Percentiles rank a stretch among this genome's conserved stretches.
Conservation (phyloP, 2,797 vertebrate species). For the Poecilia velifera region DNA sequence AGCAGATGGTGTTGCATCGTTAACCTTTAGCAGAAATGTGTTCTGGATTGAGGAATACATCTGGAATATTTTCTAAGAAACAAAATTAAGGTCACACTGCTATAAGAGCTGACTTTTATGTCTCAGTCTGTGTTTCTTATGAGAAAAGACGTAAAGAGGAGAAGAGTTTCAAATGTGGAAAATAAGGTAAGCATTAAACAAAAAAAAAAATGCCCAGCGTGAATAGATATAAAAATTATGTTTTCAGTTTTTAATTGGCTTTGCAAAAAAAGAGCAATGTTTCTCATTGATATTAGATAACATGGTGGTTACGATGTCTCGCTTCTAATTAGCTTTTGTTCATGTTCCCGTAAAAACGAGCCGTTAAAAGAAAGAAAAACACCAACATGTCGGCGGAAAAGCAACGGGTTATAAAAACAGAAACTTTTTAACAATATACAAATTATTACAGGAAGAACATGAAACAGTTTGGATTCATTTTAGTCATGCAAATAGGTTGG, state of each 20-base stretch:
- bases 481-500: not conserved
- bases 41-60: conserved; percentile 45
- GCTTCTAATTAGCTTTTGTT: not conserved
- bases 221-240: not conserved
- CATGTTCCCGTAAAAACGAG: not conserved
- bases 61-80: conserved; percentile 8
- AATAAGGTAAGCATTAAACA: not conserved
- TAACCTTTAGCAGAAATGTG: conserved; percentile 66
- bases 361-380: not conserved
- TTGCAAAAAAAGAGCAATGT: not conserved
- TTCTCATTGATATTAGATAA: not conserved
- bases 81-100: conserved; percentile 48
- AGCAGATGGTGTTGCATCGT: conserved; percentile 33
- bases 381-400: not conserved
- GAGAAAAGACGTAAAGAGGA: conserved; percentile 22
- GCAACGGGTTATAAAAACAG: not conserved
- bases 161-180: not conserved
- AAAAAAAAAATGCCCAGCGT: not conserved
- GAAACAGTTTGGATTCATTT: not conserved
- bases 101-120: conserved; percentile 31
- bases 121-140: conserved; percentile 38
- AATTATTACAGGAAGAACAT: not conserved
- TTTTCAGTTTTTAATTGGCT: not conserved
- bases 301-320: not conserved
- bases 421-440: not conserved